Percentiles rank a stretch among this genome's conserved stretches.
Conservation (phyloP, 2,888 invertebrate species). For the Apamea epomidion region DNA sequence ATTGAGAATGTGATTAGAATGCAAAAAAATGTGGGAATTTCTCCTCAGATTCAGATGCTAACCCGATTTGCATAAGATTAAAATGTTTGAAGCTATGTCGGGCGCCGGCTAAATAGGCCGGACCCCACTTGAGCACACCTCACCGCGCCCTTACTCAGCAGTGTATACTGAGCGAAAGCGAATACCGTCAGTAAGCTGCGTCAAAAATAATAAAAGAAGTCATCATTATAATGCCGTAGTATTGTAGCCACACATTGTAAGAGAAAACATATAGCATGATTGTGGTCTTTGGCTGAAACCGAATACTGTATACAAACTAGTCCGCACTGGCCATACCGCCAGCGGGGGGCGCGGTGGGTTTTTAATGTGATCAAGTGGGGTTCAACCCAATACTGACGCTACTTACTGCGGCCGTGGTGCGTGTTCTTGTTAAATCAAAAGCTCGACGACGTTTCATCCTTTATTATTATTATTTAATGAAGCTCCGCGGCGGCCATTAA, state of each 20-base stretch:
- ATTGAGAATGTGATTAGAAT: neutral
- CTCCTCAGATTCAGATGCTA: neutral
- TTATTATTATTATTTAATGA: constrained; percentile 50
- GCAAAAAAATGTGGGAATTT: neutral
- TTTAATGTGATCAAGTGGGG: constrained; percentile 41
- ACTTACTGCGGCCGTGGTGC: constrained; percentile 55
- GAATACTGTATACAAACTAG: neutral
- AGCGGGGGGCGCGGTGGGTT: constrained; percentile 19
- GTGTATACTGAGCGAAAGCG: neutral
- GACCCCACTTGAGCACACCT: constrained; percentile 55
- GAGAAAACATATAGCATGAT: neutral
- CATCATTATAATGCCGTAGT: neutral
- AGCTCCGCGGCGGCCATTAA: constrained; percentile 36
- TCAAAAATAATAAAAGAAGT: constrained; percentile 16
- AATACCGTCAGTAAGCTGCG: constrained; percentile 39
- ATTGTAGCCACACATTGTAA: neutral
- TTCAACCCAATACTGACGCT: constrained; percentile 42
- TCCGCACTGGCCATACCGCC: neutral
- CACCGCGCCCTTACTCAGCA: constrained; percentile 35
- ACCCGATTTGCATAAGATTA: neutral
- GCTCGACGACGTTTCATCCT: constrained; percentile 49
- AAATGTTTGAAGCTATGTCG: constrained; percentile 14
- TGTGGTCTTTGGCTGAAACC: neutral
- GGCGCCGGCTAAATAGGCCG: constrained; percentile 20
- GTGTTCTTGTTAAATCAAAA: constrained; percentile 56